Evolutionary conservation across 2,113 vertebrate species (phyloP), one percentile per base, ranked within the genome.

Genomic region (Hemicordylus capensis): DNA sequence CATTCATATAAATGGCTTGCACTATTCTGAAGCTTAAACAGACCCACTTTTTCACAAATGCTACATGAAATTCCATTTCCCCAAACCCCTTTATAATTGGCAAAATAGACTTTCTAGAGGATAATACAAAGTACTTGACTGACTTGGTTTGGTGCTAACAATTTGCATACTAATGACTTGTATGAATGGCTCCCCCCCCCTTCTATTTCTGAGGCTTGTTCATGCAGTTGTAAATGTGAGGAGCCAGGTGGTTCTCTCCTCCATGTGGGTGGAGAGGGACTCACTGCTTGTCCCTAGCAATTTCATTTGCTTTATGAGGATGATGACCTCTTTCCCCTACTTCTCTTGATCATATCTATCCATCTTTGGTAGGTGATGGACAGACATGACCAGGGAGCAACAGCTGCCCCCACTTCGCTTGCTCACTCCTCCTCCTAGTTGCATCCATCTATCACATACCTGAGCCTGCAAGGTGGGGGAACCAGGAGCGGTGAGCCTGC

Each of bases 1-100:
- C 63, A 74, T 89, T 91, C 76, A 90, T 59, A 2, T 87, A 58
- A 83, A 64, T 1, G 6, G 48, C 46, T n/a, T 74, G 28, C 26
- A 90, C 66, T 70, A 87, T 92, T 85, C 63, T 76, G 42, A 39
- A 44, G 11, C 54, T 28, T 73, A 66, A 76, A 87, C 42, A 34
- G 66, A 66, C 88, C 79, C 31, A 58, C 79, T 86, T 56, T 2
- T 77, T 20, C 31, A 4, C 78, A 80, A 46, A 61, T 70, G 10
- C 17, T 66, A 56, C 2, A 76, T 78, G 76, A 39, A n/a, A 73
- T 56, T 81, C 89, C 37, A 0, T 31, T 7, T 64, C 24, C 88
- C 58, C 67, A 76, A 76, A 88, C 85, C 17, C 34, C 14, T 39
- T 39, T 81, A 6, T 54, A 59, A 15, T 67, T 84, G 31, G 31